Percentiles rank a stretch among this genome's conserved stretches.
phyloP scores from a whole-genome alignment of 2,888 invertebrate species.

The Anoncus sp. region DNA sequence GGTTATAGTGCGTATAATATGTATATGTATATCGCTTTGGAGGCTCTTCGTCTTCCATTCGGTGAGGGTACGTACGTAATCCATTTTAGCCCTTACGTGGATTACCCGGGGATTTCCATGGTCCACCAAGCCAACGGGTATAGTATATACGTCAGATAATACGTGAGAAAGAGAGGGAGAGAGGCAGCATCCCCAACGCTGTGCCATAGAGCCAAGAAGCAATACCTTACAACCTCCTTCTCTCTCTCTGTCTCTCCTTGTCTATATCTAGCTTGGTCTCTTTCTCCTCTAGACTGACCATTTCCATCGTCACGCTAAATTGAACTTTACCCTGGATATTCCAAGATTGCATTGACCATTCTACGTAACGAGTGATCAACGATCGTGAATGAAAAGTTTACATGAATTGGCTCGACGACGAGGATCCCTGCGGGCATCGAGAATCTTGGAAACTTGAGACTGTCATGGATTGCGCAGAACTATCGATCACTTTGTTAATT shows the following conservation, averaged over 20 bases:
- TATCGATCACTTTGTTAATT: too few species aligned
- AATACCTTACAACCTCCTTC: slow-evolving; percentile 8
- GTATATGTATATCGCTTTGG: slow-evolving; percentile 20
- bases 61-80: slow-evolving; percentile 66
- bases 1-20: too few species aligned
- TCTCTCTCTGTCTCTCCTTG: neutral
- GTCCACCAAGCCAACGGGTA: slow-evolving; percentile 15
- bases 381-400: too few species aligned
- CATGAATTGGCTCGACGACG: too few species aligned
- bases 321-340: slow-evolving; percentile 13
- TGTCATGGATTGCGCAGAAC: too few species aligned
- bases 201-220: slow-evolving; percentile 18
- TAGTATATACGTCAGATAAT: slow-evolving; percentile 2
- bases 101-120: slow-evolving; percentile 70
- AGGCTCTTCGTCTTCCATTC: slow-evolving; percentile 45
- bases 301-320: slow-evolving; percentile 33
- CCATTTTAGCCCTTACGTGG: slow-evolving; percentile 72
- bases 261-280: neutral
- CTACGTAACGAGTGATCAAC: too few species aligned
- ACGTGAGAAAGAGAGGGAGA: slow-evolving; percentile 26
- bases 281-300: neutral
- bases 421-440: too few species aligned
- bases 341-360: neutral
- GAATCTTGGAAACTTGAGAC: too few species aligned
- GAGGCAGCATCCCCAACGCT: neutral